Base-by-base conservation (phyloP, 2,888 invertebrate species). In the Drosophila fulvimacula region DNA sequence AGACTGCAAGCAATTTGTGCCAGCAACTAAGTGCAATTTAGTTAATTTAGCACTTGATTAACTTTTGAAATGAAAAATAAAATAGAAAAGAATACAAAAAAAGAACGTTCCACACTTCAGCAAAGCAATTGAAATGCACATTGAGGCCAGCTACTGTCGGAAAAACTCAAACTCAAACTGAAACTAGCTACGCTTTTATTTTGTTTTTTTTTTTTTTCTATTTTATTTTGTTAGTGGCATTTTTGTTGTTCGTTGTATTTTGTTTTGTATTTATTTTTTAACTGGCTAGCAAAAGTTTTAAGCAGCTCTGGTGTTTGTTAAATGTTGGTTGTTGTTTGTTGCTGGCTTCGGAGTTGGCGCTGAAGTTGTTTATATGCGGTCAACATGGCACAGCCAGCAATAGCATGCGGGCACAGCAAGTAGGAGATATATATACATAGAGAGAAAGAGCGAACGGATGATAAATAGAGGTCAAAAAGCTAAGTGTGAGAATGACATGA, bases 41-140 rank as follows among this genome's bases (percentile, higher is more conserved):
- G 82, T 88, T 82, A 84, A 82, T 87, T 82, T 84, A 70, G 88
- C 85, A 84, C 88, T 82, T 79, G 73, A 82, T 82, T 87, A 82
- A 82, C 82, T 82, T 87, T 74, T 81, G 59, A 73, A 69, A 69
- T 61, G 69, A 56, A 59, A 42, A 44, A 53, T 24, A 13, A 41
- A 42, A 42, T 9, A 49, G 56, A 72, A 68, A 61, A 46, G 11
- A 51, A 21, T 9, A 46, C 24, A 39, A 62, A 65, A 66, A 34
- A 55, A 62, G 56, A 61, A 66, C 48, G 46, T 57, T 58, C 53
- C 65, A 32, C 63, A 53, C 57, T 61, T 55, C 49, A 73, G 19
- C 58, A 63, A 70, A 65, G 82, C 88, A 87, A 87, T 82, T 82
- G 85, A 87, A 82, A 87, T 76, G 82, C 79, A 64, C 85, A 81